A percentile compares a stretch with the other conserved stretches of the same genome.
phyloP scores from a whole-genome alignment of 2,797 vertebrate genomes.

The Thunnus albacares region DNA sequence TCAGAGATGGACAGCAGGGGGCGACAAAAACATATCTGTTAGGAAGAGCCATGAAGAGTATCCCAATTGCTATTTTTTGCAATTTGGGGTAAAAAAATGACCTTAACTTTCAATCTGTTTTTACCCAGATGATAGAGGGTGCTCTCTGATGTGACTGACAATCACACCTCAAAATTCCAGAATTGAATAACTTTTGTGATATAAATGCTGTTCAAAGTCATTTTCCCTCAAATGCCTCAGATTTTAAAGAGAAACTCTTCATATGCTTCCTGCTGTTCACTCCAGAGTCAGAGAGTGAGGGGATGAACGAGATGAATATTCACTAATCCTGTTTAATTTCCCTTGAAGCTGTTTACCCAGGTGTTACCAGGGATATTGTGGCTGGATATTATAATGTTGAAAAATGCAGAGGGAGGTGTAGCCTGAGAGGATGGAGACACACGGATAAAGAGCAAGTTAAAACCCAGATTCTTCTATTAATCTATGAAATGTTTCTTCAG shows the following conservation, averaged over 20 bases:
- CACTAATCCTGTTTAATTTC: slow-evolving; percentile 41
- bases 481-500: neutral
- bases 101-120: neutral
- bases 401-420: neutral
- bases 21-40: slow-evolving; percentile 26
- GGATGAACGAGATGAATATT: slow-evolving; percentile 9
- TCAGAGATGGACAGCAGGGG: slow-evolving; percentile 47
- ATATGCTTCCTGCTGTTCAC: slow-evolving; percentile 6
- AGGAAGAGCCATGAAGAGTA: neutral
- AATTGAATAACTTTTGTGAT: neutral
- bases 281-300: slow-evolving; percentile 19
- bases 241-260: slow-evolving; percentile 21
- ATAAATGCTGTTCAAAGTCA: neutral
- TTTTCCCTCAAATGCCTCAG: neutral
- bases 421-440: neutral
- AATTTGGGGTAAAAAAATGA: slow-evolving; percentile 7
- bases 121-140: neutral
- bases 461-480: neutral
- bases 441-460: neutral
- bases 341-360: slow-evolving; percentile 45
- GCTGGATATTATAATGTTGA: neutral
- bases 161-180: neutral
- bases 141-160: no score
- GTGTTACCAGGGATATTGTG: slow-evolving; percentile 6
- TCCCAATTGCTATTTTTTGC: slow-evolving; percentile 4